Evolutionary conservation across 2,113 vertebrate species (phyloP).

Genomic region (Actenoides lindsayi): DNA sequence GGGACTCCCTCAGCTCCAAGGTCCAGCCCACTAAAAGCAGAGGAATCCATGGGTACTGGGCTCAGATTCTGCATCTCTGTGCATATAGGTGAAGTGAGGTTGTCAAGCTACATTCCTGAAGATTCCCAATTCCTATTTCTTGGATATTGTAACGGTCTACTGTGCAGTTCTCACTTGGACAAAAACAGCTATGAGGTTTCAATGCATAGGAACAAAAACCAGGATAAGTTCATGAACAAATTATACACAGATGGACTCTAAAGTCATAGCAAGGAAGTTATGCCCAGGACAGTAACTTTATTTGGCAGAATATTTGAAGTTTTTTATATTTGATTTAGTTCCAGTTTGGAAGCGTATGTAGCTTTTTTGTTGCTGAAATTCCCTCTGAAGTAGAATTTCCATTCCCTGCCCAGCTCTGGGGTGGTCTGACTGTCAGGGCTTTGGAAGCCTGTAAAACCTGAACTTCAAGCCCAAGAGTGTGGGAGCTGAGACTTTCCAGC

Average conservation of each 20-base stretch:
- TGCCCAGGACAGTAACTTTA: constrained; percentile 13
- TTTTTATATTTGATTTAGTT: constrained; percentile 29
- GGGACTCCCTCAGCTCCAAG: background rate
- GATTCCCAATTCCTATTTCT: background rate
- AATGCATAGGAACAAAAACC: background rate
- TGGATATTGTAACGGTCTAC: background rate
- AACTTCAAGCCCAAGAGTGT: background rate
- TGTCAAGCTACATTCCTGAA: background rate
- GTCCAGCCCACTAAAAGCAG: background rate
- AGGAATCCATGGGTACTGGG: too few relatives aligned
- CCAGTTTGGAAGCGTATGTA: constrained; percentile 31
- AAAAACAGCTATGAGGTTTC: background rate
- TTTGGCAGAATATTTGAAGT: constrained; percentile 11
- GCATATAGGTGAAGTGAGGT: background rate
- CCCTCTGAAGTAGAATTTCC: constrained; percentile 46
- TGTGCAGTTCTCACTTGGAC: background rate
- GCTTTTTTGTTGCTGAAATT: constrained; percentile 49
- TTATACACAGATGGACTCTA: background rate
- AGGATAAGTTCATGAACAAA: background rate
- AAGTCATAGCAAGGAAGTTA: constrained; percentile 3
- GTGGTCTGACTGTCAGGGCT: constrained; percentile 52
- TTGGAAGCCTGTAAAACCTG: constrained; percentile 10
- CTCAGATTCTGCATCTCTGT: background rate
- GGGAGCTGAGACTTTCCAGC: constrained; percentile 24
- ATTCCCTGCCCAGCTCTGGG: constrained; percentile 53